These are phyloP conservation scores for Drosophila tsacasi DNA, from an alignment of 1,140 invertebrate species.

Conservation along the genomic window DNA sequence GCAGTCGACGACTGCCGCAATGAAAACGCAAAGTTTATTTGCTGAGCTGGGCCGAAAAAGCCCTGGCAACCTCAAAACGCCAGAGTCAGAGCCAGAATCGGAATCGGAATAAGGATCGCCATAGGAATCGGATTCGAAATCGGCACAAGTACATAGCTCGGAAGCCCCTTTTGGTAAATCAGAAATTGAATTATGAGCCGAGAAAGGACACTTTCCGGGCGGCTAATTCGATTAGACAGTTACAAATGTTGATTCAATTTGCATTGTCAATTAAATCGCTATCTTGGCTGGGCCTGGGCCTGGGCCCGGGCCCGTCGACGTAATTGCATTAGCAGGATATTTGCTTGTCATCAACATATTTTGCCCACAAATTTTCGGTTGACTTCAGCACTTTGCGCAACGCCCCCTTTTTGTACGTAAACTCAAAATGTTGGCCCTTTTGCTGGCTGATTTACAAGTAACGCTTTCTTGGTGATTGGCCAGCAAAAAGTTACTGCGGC, in stretches of 20 bases:
- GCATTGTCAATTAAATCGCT: conserved; percentile 74
- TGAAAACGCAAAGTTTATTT: conserved; percentile 75
- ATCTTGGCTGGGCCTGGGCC: conserved; percentile 2
- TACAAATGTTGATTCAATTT: conserved; percentile 78
- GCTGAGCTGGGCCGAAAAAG: conserved; percentile 56
- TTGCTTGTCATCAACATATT: conserved; percentile 35
- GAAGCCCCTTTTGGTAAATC: conserved; percentile 14
- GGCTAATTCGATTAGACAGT: conserved; percentile 65
- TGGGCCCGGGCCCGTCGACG: background rate
- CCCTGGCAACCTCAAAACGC: conserved; percentile 13
- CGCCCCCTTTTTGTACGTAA: conserved; percentile 55
- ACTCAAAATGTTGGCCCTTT: conserved; percentile 31
- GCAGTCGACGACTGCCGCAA: conserved; percentile 69
- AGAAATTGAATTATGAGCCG: conserved; percentile 63
- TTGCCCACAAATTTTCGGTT: conserved; percentile 51
- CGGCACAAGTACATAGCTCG: conserved; percentile 1
- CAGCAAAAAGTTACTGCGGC: conserved; percentile 59
- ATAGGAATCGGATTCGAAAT: too few species aligned
- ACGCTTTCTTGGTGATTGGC: conserved; percentile 68
- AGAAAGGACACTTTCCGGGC: conserved; percentile 26
- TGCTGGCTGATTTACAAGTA: conserved; percentile 43
- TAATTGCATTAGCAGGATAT: conserved; percentile 70
- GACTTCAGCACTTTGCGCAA: conserved; percentile 58
- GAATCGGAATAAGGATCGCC: background rate
- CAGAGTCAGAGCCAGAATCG: background rate